These are phyloP conservation scores for Heliopora coerulea DNA, from an alignment of 92 coral and sea anemone species.

Conservation along the genomic window DNA sequence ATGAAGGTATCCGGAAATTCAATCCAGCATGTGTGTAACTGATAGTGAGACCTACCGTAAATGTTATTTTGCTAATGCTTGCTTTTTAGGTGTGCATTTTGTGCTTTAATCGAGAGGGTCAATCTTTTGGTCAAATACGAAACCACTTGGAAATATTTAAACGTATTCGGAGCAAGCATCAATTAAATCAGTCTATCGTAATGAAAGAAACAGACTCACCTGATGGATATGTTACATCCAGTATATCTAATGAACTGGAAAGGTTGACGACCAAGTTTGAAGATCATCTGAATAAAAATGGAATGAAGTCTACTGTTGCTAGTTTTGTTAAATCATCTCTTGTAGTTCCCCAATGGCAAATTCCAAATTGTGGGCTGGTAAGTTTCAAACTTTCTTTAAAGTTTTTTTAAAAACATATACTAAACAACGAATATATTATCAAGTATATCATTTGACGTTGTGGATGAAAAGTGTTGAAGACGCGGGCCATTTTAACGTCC, in stretches of 20 bases:
- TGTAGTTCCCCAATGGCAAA: conserved; percentile 92
- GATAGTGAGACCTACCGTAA: too few species aligned
- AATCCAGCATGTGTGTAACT: too few species aligned
- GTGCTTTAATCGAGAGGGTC: conserved; percentile 92
- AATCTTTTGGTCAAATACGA: conserved; percentile 63
- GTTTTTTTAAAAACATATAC: background rate
- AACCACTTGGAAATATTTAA: conserved; percentile 36
- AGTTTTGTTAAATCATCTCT: conserved; percentile 70
- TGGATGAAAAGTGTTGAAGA: too few species aligned
- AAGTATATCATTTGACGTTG: too few species aligned
- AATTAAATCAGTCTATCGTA: background rate
- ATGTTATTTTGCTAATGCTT: too few species aligned
- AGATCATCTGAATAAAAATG: conserved; percentile 56
- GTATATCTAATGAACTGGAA: conserved; percentile 14
- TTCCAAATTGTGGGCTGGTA: conserved; percentile 53
- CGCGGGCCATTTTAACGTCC: too few species aligned
- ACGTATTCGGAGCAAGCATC: conserved; percentile 44
- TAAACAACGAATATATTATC: too few species aligned
- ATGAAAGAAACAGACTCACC: conserved; percentile 3
- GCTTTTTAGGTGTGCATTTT: conserved; percentile 72
- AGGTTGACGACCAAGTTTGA: conserved; percentile 60
- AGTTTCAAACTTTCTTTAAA: conserved; percentile 7
- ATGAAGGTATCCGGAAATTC: too few species aligned
- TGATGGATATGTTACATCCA: conserved; percentile 17
- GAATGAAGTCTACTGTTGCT: conserved; percentile 62